phyloP scores from a whole-genome alignment of 2,113 vertebrate genomes.

The Silurus asotus region DNA sequence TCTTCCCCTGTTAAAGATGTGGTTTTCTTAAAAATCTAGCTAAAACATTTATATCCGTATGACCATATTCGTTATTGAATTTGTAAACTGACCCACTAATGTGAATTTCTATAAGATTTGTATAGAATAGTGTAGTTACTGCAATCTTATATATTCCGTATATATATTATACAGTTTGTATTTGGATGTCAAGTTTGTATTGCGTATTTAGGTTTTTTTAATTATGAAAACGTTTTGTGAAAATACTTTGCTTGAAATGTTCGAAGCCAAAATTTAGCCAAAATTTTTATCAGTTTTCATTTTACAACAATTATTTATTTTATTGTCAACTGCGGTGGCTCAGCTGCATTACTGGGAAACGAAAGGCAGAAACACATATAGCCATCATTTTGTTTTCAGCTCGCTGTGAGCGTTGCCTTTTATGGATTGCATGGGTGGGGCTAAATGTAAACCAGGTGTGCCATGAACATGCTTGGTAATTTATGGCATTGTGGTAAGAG shows the following conservation, averaged over 20 bases:
- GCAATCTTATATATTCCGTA: not conserved
- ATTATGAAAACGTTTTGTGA: not conserved
- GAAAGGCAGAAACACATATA: not conserved
- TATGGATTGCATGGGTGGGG: not conserved
- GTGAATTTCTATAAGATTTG: not conserved
- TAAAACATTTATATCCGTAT: not conserved
- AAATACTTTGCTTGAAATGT: too few relatives aligned
- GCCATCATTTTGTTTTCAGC: conserved; percentile 4
- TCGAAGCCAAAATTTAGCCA: not conserved
- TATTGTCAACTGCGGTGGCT: not conserved
- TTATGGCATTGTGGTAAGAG: not conserved
- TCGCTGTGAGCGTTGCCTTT: not conserved
- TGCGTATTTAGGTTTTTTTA: not conserved
- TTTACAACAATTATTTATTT: not conserved
- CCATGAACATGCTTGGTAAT: not conserved
- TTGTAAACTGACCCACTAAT: not conserved
- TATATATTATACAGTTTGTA: too few relatives aligned
- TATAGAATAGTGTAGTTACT: not conserved
- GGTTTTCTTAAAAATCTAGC: not conserved
- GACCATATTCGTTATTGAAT: not conserved
- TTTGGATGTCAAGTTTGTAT: not conserved
- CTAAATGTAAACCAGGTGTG: not conserved
- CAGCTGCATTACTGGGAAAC: not conserved
- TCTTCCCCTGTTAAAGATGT: not conserved
- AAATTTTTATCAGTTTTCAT: too few relatives aligned